Evolutionary conservation across 2,888 invertebrate species (phyloP), one percentile per base, ranked within the genome.

Genomic region (Quadriops clusia): DNA sequence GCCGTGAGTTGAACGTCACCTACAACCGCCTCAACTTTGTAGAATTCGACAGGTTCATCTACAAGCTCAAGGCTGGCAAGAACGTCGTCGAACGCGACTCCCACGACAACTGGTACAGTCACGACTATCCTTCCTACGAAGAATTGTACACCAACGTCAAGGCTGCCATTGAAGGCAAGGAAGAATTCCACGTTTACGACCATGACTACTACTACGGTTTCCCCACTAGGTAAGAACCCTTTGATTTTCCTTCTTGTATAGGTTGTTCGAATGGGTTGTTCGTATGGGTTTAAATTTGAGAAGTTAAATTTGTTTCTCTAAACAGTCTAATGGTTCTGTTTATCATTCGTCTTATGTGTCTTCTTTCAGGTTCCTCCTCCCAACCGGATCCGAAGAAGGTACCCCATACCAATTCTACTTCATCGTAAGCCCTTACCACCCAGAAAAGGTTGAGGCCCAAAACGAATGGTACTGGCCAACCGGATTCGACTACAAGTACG

Each of bases 371-470:
- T 63, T 82, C 23, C 53, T 82, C 21, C 60, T 85, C 30, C 84
- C 85, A 22, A 77, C 64, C 47, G 85, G 85, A 51, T 70, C 57
- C 23, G 18, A 39, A 21, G 71, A 71, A 36, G 85, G 84, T 28
- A 61, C 74, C 61, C 43, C 63, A 13, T 67, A 65, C 45, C 65
- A 67, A 41, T 51, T 69, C 38, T 58, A 64, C 45, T 64, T 68
- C 14, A 57, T 67, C 28, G 56, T 69, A 28, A 56, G 62, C 37
- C 58, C 63, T 30, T 53, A 46, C 41, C 34, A 39, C 12, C 22
- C 11, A 17, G 20, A n/a, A 9, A 17, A 20, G 5, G 13, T 17
- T 12, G 8, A 2, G 13, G 15, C 12, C 4, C 6, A 12, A 4
- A 23, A 17, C 28, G 29, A 37, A 17, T 21, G 36, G 34, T 28